Evolutionary conservation across 2,888 invertebrate species (phyloP).

Genomic region (Hyposoter didymator): DNA sequence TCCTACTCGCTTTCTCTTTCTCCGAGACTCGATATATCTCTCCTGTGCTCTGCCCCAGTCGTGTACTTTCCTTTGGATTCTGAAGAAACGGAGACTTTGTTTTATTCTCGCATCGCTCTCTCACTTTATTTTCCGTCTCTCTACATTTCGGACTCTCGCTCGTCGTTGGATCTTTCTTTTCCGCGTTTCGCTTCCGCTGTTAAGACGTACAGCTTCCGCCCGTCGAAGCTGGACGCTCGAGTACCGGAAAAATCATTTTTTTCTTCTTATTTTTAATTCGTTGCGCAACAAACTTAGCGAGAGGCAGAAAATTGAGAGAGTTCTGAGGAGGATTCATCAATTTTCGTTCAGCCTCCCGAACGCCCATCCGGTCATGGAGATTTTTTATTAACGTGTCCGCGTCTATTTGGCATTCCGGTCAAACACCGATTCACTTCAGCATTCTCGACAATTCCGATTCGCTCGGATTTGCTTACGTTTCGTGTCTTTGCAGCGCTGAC

Average conservation of each 20-base stretch:
- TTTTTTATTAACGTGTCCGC: background rate
- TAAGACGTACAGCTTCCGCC: background rate
- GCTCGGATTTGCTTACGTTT: background rate
- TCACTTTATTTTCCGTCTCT: background rate
- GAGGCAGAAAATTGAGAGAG: slow-evolving; percentile 4
- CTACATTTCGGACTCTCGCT: background rate
- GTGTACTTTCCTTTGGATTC: slow-evolving; percentile 41
- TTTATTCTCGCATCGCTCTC: slow-evolving; percentile 26
- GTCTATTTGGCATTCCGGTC: background rate
- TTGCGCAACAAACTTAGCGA: slow-evolving; percentile 1
- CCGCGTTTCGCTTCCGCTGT: background rate
- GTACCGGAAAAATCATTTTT: slow-evolving; percentile 36
- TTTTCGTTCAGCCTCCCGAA: background rate
- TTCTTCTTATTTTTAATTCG: background rate
- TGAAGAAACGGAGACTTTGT: slow-evolving; percentile 34
- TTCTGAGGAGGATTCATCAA: slow-evolving; percentile 21
- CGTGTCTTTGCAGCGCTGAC: background rate
- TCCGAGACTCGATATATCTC: slow-evolving; percentile 27
- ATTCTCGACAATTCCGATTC: background rate
- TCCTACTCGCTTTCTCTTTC: background rate
- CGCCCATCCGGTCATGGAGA: background rate
- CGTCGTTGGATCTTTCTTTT: slow-evolving; percentile 22
- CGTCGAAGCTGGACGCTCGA: slow-evolving; percentile 19
- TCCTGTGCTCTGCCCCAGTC: slow-evolving; percentile 27
- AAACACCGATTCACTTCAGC: background rate